Evolutionary conservation across 2,797 vertebrate genomes (phyloP), one percentile per base, ranked within the genome.

Genomic region (Bucorvus abyssinicus): DNA sequence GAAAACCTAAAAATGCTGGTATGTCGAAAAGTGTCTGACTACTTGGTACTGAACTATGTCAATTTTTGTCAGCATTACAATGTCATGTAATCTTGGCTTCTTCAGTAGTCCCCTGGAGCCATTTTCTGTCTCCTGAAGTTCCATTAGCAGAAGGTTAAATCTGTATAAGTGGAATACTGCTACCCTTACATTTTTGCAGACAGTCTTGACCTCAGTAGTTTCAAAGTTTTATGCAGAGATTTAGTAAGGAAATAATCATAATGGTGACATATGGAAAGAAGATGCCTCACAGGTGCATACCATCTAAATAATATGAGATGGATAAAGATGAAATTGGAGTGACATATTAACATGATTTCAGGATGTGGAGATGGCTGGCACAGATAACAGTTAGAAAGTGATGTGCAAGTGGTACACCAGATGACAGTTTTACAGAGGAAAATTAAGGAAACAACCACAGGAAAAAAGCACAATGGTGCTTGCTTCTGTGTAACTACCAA

Each of bases 341-440:
- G 36, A 10, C 0, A 0, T 32, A 36, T 82, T 89, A 73, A 53
- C 19, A 11, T 23, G n/a, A 74, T 76, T 84, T 90, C 81, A 84
- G 5, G 24, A 30, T 47, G 32, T 0, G 0, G 55, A 65, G 59
- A 44, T 52, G 34, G 45, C 36, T 88, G 38, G 14, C 22, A 71
- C 36, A 36, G 45, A 34, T 15, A 92, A 57, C 18, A 76, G 16
- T 30, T 83, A 40, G 16, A 22, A 71, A 81, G 9, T 20, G 13
- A n/a, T 50, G 19, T 47, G 50, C 32, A 88, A 56, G 12, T 7
- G 42, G 12, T 60, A 78, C 18, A 42, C 74, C 42, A 82, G 87
- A 93, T 74, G 11, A 53, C 6, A 61, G 7, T 52, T 76, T 76
- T 77, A 52, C 26, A 56, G n/a, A 49, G 9, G 26, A 84, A 68